These are phyloP conservation scores for fruit fly (Drosophila melanogaster) DNA, from an alignment of 1,140 invertebrate genomes.

Conservation along the genomic window DNA sequence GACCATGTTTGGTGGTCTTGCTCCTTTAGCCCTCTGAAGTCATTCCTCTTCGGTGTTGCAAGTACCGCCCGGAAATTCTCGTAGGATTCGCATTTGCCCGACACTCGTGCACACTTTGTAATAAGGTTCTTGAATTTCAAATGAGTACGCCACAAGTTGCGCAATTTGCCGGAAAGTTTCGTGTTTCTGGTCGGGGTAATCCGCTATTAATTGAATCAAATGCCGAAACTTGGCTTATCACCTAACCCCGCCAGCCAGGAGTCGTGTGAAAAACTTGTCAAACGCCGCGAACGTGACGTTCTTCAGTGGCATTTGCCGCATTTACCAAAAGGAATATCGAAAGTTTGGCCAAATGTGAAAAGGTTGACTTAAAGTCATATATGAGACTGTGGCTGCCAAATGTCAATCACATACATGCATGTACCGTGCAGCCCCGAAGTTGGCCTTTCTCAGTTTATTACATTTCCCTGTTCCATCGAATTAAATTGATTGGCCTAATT, in stretches of 20 bases:
- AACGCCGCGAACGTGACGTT: constrained; percentile 33
- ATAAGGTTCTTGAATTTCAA: constrained; percentile 37
- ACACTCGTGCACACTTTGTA: not conserved
- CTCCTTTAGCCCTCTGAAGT: no score
- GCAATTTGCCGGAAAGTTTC: constrained; percentile 30
- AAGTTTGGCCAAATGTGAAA: constrained; percentile 20
- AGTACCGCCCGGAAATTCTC: not conserved
- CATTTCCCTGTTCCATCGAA: constrained; percentile 45
- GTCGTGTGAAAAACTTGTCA: constrained; percentile 47
- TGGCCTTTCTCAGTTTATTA: not conserved
- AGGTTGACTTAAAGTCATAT: constrained; percentile 11
- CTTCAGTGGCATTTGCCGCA: not conserved
- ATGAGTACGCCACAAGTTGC: constrained; percentile 38
- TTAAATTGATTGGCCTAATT: constrained; percentile 46
- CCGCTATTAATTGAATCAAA: constrained; percentile 51
- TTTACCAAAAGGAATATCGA: not conserved
- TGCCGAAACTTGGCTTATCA: constrained; percentile 21
- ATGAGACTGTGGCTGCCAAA: no score
- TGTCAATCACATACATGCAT: constrained; percentile 5
- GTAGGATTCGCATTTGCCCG: not conserved
- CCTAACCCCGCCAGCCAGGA: constrained; percentile 32
- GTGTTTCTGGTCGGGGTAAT: constrained; percentile 24
- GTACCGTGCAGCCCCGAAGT: not conserved
- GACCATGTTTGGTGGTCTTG: no score
- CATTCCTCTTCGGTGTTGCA: not conserved